A percentile compares a stretch with the other conserved stretches of the same genome.
phyloP scores from a whole-genome alignment of 2,797 vertebrate genomes.

The Nasua narica region DNA sequence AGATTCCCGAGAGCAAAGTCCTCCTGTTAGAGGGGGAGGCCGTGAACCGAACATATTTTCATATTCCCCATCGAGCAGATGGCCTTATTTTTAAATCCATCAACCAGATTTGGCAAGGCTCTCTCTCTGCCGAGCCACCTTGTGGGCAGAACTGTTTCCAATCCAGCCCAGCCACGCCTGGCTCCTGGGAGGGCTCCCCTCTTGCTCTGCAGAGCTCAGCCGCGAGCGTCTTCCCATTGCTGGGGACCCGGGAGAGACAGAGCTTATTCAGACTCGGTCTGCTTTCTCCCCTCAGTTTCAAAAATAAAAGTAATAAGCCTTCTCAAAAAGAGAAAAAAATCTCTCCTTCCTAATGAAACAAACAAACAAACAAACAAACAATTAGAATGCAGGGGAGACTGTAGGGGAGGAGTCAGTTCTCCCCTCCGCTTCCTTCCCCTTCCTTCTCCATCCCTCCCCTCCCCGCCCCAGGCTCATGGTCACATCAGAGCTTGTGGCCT shows the following conservation, averaged over 20 bases:
- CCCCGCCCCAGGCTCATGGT: background rate
- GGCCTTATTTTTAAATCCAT: background rate
- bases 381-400: background rate
- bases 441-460: accelerated
- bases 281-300: background rate
- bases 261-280: background rate
- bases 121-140: background rate
- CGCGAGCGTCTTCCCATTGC: background rate
- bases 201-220: background rate
- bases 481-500: background rate
- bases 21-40: background rate
- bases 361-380: background rate
- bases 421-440: accelerated
- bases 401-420: background rate
- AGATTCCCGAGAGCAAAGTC: background rate
- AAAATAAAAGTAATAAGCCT: background rate
- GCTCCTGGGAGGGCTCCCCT: background rate
- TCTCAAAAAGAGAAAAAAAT: background rate
- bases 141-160: background rate
- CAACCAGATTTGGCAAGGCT: background rate
- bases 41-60: background rate
- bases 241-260: background rate
- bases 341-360: background rate
- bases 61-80: background rate
- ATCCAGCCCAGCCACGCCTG: background rate